Conservation (phyloP, 2,888 invertebrate species). For the Coleophora flavipennella region DNA sequence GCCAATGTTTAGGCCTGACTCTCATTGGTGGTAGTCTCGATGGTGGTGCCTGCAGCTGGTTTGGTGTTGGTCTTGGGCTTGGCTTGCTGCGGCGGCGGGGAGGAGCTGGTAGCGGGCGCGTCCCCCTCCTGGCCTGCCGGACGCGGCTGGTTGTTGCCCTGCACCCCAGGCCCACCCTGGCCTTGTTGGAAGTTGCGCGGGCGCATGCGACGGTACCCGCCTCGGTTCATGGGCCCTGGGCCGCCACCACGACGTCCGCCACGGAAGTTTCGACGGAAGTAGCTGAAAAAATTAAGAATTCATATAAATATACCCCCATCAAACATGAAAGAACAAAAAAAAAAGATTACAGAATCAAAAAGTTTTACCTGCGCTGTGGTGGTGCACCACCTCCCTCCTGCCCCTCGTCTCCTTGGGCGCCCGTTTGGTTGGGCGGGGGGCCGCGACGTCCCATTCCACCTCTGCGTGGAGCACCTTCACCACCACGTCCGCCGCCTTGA, state of each 20-base stretch:
- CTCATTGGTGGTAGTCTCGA: conserved; percentile 63
- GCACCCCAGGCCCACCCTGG: conserved; percentile 17
- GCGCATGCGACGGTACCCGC: conserved; percentile 51
- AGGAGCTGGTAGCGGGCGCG: conserved; percentile 28
- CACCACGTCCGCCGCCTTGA: conserved; percentile 65
- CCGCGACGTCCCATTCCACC: conserved; percentile 73
- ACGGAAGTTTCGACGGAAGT: conserved; percentile 83
- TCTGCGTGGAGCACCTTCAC: conserved; percentile 73
- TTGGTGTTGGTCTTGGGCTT: conserved; percentile 42
- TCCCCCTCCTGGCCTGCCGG: conserved; percentile 49
- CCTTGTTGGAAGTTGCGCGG: conserved; percentile 47
- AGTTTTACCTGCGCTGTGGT: conserved; percentile 57
- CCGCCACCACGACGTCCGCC: conserved; percentile 74
- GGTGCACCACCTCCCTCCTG: conserved; percentile 53
- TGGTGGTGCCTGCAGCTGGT: conserved; percentile 52
- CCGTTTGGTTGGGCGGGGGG: conserved; percentile 58
- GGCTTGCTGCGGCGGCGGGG: conserved; percentile 37
- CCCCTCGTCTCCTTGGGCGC: conserved; percentile 61
- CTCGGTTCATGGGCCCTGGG: conserved; percentile 56
- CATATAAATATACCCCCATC: no score
- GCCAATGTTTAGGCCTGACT: conserved; percentile 58
- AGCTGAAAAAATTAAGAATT: conserved; percentile 44
- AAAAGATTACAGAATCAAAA: not conserved
- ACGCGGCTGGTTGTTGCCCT: conserved; percentile 25
- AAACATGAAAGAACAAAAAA: no score